These are phyloP conservation scores for Zoanthus sansibaricus DNA, from an alignment of 92 coral and sea anemone species.

Conservation along the genomic window DNA sequence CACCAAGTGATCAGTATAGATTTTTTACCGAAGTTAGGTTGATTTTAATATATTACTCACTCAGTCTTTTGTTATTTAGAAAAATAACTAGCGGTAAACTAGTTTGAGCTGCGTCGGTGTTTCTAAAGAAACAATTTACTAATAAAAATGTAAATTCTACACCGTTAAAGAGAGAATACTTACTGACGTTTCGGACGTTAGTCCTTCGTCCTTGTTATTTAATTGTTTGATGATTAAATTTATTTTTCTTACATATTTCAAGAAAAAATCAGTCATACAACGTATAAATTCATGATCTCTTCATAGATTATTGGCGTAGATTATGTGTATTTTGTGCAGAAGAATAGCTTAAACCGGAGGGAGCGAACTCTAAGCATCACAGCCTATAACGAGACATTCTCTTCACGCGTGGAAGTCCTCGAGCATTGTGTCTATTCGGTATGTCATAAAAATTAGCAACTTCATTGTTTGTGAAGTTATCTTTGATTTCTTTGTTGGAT, in stretches of 20 bases:
- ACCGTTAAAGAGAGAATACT: no score
- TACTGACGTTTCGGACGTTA: no score
- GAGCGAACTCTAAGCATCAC: constrained; percentile 86
- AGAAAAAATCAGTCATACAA: background rate
- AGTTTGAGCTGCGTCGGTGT: no score
- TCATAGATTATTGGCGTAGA: constrained; percentile 95
- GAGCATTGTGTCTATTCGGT: constrained; percentile 97
- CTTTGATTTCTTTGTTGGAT: background rate
- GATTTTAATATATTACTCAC: no score
- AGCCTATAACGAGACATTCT: constrained; percentile 95
- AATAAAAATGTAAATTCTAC: no score
- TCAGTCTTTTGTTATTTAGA: no score
- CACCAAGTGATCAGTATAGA: no score
- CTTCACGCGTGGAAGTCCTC: constrained; percentile 86
- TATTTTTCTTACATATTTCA: background rate
- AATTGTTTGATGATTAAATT: no score
- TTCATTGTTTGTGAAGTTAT: background rate
- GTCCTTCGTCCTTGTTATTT: no score
- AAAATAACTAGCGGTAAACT: no score
- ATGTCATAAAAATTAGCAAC: constrained; percentile 31
- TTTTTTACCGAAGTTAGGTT: no score
- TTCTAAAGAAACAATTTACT: no score
- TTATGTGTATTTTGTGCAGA: constrained; percentile 93
- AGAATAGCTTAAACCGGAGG: constrained; percentile 85
- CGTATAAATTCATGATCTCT: constrained; percentile 1